phyloP scores from a whole-genome alignment of 2,113 vertebrate species.

The Dissostichus mawsoni region DNA sequence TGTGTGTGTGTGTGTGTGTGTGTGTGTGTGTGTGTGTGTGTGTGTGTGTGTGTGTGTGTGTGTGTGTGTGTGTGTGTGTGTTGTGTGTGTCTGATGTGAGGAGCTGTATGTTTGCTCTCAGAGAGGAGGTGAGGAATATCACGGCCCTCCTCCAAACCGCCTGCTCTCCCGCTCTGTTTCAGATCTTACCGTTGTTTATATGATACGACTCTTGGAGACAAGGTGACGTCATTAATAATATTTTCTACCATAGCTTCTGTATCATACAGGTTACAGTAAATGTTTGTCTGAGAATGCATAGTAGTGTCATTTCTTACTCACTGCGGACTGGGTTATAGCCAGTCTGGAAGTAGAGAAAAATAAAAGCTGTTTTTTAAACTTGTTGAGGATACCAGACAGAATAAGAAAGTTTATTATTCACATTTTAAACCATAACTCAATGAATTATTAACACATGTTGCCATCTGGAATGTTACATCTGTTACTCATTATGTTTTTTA shows the following conservation, averaged over 20 bases:
- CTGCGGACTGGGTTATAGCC: conserved; percentile 18
- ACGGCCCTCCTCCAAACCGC: conserved; percentile 74
- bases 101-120: conserved; percentile 70
- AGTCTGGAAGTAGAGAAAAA: conserved; percentile 27
- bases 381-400: conserved; percentile 64
- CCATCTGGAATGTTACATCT: background rate
- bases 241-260: conserved; percentile 55
- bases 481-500: too few relatives aligned
- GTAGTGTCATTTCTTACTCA: conserved; percentile 39
- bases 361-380: conserved; percentile 34
- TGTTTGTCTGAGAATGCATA: conserved; percentile 47
- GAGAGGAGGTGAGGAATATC: conserved; percentile 77
- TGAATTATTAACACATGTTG: too few relatives aligned
- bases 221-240: conserved; percentile 77
- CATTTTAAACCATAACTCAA: background rate
- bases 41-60: conserved; percentile 51
- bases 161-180: conserved; percentile 53
- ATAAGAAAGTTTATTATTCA: background rate
- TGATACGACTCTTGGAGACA: conserved; percentile 77
- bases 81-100: conserved; percentile 63
- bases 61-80: conserved; percentile 44
- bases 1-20: conserved; percentile 47
- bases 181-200: conserved; percentile 74
- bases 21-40: conserved; percentile 49
- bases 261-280: conserved; percentile 47